Evolutionary conservation across 2,888 invertebrate genomes (phyloP).

Genomic region (Diabrotica balteata): DNA sequence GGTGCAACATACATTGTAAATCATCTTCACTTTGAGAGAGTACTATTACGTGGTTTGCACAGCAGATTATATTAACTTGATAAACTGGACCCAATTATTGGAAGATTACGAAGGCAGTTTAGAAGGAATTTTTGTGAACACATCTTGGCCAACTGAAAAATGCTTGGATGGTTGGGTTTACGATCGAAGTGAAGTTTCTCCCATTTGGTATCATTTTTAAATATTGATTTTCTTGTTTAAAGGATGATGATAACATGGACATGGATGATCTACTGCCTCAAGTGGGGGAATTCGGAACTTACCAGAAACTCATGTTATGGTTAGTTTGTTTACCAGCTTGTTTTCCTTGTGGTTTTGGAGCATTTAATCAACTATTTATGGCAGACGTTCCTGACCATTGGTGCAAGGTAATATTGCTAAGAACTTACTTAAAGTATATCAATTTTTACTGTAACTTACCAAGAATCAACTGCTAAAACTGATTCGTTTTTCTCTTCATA

Average conservation of each 20-base stretch:
- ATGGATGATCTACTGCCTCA: slow-evolving; percentile 84
- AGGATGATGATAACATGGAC: slow-evolving; percentile 69
- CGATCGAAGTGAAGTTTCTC: slow-evolving; percentile 71
- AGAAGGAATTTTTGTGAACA: slow-evolving; percentile 58
- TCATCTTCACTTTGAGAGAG: too few species aligned
- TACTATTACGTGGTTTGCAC: too few species aligned
- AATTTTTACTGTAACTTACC: too few species aligned
- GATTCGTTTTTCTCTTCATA: too few species aligned
- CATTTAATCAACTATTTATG: slow-evolving; percentile 94
- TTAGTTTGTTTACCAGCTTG: slow-evolving; percentile 88
- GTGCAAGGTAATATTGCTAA: slow-evolving; percentile 67
- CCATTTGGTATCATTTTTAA: slow-evolving; percentile 62
- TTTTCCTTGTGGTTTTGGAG: slow-evolving; percentile 89
- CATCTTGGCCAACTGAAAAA: slow-evolving; percentile 69
- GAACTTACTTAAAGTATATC: too few species aligned
- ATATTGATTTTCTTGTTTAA: slow-evolving; percentile 15
- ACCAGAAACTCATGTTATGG: slow-evolving; percentile 86
- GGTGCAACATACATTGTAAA: too few species aligned
- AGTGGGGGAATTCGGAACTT: slow-evolving; percentile 88
- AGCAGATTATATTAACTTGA: too few species aligned
- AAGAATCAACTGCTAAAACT: too few species aligned
- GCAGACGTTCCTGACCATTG: slow-evolving; percentile 86
- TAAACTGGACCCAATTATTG: slow-evolving; percentile 73
- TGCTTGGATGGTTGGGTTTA: slow-evolving; percentile 85
- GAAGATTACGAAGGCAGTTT: slow-evolving; percentile 49